Conservation (phyloP, 2,113 vertebrate genomes). For the Silurus meridionalis region DNA sequence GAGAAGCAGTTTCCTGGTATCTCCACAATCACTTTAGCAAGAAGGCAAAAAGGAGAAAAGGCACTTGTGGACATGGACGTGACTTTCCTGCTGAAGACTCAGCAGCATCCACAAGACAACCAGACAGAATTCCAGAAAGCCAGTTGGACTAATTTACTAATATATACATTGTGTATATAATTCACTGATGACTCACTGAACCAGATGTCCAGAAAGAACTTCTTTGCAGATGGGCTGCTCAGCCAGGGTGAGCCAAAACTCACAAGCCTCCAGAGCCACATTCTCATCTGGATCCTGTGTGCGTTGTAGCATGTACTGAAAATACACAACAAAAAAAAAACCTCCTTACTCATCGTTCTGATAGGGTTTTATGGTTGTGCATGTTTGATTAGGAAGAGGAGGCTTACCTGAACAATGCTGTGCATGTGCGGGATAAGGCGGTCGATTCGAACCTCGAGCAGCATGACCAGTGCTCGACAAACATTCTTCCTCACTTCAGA, state of each 20-base stretch:
- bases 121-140: neutral
- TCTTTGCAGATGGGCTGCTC: slow-evolving; percentile 97
- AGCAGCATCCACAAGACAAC: neutral
- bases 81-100: neutral
- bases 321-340: neutral
- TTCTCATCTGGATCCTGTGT: slow-evolving; percentile 95
- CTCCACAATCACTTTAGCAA: neutral
- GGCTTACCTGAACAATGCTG: slow-evolving; percentile 89
- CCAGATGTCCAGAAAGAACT: slow-evolving; percentile 85
- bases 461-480: slow-evolving; percentile 91
- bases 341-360: neutral
- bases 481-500: slow-evolving; percentile 93
- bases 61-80: too few relatives aligned
- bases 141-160: neutral
- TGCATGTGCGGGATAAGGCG: slow-evolving; percentile 95
- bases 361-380: neutral
- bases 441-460: slow-evolving; percentile 91
- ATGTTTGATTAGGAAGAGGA: neutral
- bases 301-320: slow-evolving; percentile 92
- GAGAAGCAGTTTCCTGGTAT: neutral
- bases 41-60: neutral
- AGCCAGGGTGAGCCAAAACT: slow-evolving; percentile 95
- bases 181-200: slow-evolving; percentile 80
- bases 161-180: neutral
- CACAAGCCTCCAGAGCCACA: slow-evolving; percentile 91